Evolutionary conservation across 2,888 invertebrate genomes (phyloP), one percentile per base, ranked within the genome.

Genomic region (Chloroclystis v-ata): DNA sequence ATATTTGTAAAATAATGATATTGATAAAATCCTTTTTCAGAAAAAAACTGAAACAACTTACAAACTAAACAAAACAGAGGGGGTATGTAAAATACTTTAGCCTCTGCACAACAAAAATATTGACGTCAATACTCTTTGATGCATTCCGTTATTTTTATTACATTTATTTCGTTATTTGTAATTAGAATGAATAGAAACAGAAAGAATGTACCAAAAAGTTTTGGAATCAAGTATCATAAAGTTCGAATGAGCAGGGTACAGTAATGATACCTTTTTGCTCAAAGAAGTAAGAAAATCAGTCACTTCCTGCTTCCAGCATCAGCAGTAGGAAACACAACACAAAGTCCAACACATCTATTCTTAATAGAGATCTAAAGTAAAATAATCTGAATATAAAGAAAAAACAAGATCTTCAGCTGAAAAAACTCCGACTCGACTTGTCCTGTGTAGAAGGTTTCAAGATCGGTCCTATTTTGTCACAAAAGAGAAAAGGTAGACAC

Each of bases 391-490:
- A 66, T 65, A 64, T 63, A 62, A 64, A 60, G 60, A 58, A 52
- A 56, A 47, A 59, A 43, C 59, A 65, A 69, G 66, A 69, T 75
- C 70, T 63, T 69, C 62, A 53, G 78, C 75, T 72, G 45, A 44
- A 48, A 16, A 33, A 16, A 35, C 59, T 61, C 60, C 69, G 14
- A 74, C 82, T n/a, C 83, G 82, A 74, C 85, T 86, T 84, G 82
- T 78, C 82, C 79, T 77, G 57, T 66, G 77, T 78, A 73, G 40
- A 59, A 75, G 82, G 82, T 65, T 82, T 84, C 84, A 87, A 86
- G 84, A 69, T 54, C 82, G 80, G 79, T 55, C 37, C 43, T 46
- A 28, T 43, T 75, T 72, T 75, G 72, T 70, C 60, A 74, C 67
- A 69, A 66, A 33, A 14, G 14, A 14, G 32, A 14, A 14, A 41